Evolutionary conservation across 2,113 vertebrate species (phyloP).

Genomic region (Mus spicilegus): DNA sequence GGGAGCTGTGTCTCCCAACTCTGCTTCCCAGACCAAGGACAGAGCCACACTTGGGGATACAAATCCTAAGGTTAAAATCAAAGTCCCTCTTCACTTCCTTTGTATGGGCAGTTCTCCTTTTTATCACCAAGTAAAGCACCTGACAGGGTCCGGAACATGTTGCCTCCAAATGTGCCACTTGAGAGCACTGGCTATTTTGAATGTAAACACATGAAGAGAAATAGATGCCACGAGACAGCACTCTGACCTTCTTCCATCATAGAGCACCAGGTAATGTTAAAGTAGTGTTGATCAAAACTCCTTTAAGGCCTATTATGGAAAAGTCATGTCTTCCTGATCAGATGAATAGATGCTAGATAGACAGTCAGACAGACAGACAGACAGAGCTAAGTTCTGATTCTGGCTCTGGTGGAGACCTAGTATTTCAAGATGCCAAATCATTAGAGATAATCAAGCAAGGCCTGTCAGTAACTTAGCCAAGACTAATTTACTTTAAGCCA

Average conservation of each 20-base stretch:
- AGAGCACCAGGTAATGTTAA: too few species aligned
- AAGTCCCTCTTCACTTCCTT: too few species aligned
- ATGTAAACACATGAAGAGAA: neutral
- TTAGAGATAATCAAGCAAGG: neutral
- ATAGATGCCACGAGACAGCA: too few species aligned
- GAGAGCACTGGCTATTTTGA: neutral
- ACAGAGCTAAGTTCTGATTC: neutral
- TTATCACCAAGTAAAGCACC: too few species aligned
- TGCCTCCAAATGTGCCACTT: neutral
- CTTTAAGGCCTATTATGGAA: neutral
- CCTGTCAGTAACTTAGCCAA: neutral
- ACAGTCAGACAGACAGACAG: neutral
- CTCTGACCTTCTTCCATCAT: neutral
- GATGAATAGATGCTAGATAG: neutral
- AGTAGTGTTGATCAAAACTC: too few species aligned
- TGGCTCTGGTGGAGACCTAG: neutral
- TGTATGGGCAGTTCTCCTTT: neutral
- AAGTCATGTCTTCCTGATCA: neutral
- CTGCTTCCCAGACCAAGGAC: neutral
- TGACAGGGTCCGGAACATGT: neutral
- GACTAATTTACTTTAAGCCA: neutral
- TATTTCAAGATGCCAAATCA: neutral
- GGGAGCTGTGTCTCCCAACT: neutral
- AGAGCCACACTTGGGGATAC: neutral
- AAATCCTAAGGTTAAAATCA: neutral